Evolutionary conservation across 2,113 vertebrate genomes (phyloP).

Genomic region (Etia nguti): DNA sequence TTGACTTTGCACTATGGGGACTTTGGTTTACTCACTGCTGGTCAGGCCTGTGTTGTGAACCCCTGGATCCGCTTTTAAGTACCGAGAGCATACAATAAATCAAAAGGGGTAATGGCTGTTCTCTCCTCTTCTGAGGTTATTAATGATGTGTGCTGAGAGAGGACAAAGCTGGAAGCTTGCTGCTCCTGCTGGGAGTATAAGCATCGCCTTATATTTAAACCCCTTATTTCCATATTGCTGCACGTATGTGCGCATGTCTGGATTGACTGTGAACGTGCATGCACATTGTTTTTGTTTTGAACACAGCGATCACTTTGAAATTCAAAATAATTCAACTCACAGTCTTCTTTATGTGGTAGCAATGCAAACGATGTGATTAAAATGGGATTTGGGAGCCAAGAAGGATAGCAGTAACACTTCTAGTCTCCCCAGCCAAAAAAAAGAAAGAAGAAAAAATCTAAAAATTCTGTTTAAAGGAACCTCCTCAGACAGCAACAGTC

Average conservation of each 20-base stretch:
- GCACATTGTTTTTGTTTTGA: not conserved
- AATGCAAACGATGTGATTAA: constrained; percentile 61
- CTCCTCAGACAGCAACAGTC: not conserved
- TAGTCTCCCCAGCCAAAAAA: not conserved
- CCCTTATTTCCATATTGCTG: constrained; percentile 8
- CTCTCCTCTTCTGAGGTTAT: constrained; percentile 48
- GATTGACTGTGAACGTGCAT: not conserved
- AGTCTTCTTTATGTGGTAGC: constrained; percentile 45
- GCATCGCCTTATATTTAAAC: constrained; percentile 19
- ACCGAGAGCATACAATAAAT: constrained; percentile 60
- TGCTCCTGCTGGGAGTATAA: constrained; percentile 28
- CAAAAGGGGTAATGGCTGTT: constrained; percentile 47
- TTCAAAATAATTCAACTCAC: not conserved
- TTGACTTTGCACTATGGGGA: constrained; percentile 45
- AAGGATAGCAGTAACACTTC: not conserved
- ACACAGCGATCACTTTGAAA: constrained; percentile 15
- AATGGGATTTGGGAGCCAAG: not conserved
- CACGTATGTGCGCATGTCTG: not conserved
- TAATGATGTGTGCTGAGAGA: constrained; percentile 58
- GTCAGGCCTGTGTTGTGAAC: not conserved
- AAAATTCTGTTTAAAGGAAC: not conserved
- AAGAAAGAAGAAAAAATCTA: not conserved
- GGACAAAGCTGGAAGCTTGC: constrained; percentile 43
- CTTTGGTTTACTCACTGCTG: constrained; percentile 31
- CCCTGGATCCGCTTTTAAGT: constrained; percentile 29